Evolutionary conservation across 2,113 vertebrate genomes (phyloP).

Genomic region (Gymnorhina tibicen): DNA sequence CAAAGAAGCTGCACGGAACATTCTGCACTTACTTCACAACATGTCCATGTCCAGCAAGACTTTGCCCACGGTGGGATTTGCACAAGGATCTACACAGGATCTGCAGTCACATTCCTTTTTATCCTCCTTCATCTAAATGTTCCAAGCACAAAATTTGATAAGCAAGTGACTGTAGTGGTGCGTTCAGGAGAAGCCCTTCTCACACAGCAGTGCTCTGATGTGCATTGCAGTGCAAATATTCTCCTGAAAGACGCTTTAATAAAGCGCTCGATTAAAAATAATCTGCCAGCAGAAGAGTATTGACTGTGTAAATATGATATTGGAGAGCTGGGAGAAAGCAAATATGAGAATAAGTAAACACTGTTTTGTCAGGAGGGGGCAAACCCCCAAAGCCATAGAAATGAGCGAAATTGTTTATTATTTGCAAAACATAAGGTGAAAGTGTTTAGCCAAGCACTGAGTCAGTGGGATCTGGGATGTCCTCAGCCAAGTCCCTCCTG

Average conservation of each 20-base stretch:
- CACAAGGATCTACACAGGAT: background rate
- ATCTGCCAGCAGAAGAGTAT: background rate
- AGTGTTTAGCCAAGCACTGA: background rate
- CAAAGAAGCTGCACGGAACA: rapidly evolving
- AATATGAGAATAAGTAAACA: background rate
- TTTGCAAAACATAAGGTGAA: background rate
- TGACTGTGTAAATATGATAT: background rate
- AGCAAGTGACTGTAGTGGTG: background rate
- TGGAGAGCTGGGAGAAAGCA: background rate
- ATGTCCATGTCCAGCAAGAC: background rate
- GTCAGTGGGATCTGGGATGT: constrained; percentile 23
- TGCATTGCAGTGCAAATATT: background rate
- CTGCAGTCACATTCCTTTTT: rapidly evolving
- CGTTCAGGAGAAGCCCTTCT: background rate
- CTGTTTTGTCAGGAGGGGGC: background rate
- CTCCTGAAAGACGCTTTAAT: background rate
- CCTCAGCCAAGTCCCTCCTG: background rate
- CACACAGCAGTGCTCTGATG: background rate
- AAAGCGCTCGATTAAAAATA: background rate
- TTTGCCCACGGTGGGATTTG: background rate
- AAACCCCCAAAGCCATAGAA: background rate
- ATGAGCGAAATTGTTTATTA: background rate
- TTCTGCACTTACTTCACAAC: background rate
- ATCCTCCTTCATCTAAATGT: background rate
- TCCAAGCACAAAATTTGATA: background rate